Evolutionary conservation across 2,113 vertebrate genomes (phyloP).

Genomic region (Epinephelus lanceolatus): DNA sequence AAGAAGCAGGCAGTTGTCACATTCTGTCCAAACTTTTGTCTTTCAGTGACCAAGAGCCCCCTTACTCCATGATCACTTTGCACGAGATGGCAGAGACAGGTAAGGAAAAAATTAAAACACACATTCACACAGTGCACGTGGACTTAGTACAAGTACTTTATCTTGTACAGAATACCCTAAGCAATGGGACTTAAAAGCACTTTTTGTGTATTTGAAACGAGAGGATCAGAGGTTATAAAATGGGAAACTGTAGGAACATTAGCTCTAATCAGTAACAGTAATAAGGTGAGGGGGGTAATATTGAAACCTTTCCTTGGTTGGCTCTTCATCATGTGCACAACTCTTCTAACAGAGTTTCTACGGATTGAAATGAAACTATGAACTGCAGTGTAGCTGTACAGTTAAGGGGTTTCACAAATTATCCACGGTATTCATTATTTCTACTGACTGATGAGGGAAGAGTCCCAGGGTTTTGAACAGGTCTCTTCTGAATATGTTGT

Average conservation of each 20-base stretch:
- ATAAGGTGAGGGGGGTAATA: neutral
- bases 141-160: neutral
- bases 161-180: neutral
- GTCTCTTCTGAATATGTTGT: neutral
- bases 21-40: slow-evolving; percentile 51
- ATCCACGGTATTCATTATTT: slow-evolving; percentile 1
- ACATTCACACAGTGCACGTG: neutral
- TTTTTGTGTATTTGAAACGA: neutral
- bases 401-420: neutral
- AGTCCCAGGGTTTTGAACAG: slow-evolving; percentile 10
- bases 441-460: neutral
- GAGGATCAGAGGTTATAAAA: neutral
- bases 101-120: slow-evolving; percentile 72
- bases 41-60: slow-evolving; percentile 99
- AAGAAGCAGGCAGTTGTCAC: neutral
- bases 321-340: neutral
- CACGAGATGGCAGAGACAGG: slow-evolving; percentile 99
- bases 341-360: neutral
- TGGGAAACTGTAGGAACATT: neutral
- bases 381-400: neutral
- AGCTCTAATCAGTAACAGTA: neutral
- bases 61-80: slow-evolving; percentile 99
- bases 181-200: neutral
- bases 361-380: neutral
- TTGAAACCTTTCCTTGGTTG: neutral